These are phyloP conservation scores for Lasioglossum leucozonium DNA, from an alignment of 2,888 invertebrate species.

Conservation along the genomic window DNA sequence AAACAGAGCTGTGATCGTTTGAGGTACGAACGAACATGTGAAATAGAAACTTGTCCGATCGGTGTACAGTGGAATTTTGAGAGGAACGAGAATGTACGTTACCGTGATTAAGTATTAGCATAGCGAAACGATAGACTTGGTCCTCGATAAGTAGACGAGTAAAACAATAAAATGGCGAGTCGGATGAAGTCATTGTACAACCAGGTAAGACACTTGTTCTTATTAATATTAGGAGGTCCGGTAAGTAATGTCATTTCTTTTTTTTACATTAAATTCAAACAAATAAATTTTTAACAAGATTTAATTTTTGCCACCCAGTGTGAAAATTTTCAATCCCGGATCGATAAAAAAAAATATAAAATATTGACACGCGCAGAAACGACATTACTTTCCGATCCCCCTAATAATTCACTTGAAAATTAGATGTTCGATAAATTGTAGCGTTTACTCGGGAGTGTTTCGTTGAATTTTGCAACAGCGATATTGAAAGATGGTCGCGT, in stretches of 20 bases:
- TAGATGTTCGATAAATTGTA: not conserved
- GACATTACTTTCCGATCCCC: too few species aligned
- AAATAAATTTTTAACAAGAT: too few species aligned
- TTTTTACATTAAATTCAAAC: too few species aligned
- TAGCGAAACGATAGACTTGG: not conserved
- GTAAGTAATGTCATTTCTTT: too few species aligned
- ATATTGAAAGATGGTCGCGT: not conserved
- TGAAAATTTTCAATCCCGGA: too few species aligned
- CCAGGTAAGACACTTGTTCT: constrained; percentile 65
- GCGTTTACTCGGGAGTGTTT: not conserved
- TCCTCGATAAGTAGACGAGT: not conserved
- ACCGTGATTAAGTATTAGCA: not conserved
- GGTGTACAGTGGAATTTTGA: not conserved
- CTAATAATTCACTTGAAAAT: not conserved
- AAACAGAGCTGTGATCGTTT: not conserved
- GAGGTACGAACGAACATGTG: not conserved
- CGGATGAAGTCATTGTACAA: constrained; percentile 78
- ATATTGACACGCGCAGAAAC: too few species aligned
- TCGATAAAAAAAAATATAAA: too few species aligned
- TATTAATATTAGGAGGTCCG: too few species aligned
- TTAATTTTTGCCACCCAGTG: too few species aligned
- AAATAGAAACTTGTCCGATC: not conserved
- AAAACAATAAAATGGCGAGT: constrained; percentile 70
- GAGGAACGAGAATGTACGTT: constrained; percentile 3
- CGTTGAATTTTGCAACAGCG: not conserved